Evolutionary conservation across 2,888 invertebrate species (phyloP).

Genomic region (Phalangium opilio): DNA sequence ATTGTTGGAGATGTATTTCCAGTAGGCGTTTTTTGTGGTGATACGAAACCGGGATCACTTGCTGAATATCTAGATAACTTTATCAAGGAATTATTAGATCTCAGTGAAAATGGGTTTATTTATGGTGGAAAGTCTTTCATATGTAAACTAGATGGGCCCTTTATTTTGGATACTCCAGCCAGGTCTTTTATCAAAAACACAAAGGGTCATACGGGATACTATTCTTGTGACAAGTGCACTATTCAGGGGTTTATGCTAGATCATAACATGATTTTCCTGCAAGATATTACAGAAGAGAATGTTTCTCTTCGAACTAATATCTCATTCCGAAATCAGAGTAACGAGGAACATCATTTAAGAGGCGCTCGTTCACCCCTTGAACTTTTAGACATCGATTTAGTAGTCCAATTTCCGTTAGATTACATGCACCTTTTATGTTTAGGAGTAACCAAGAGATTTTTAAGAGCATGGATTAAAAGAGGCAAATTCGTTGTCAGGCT

Average conservation of each 20-base stretch:
- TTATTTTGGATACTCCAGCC: constrained; percentile 26
- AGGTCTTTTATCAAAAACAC: constrained; percentile 22
- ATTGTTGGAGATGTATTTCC: too few species aligned
- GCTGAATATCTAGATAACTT: too few species aligned
- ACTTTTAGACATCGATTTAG: constrained; percentile 17
- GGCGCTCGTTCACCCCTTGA: too few species aligned
- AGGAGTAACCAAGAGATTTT: constrained; percentile 21
- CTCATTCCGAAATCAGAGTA: constrained; percentile 12
- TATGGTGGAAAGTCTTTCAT: too few species aligned
- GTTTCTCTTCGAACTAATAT: constrained; percentile 13
- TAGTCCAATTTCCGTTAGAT: constrained; percentile 24
- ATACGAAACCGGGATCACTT: too few species aligned
- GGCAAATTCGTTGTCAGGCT: too few species aligned
- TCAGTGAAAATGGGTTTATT: too few species aligned
- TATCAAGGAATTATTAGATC: too few species aligned
- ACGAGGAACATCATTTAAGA: constrained; percentile 19
- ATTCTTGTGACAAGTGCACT: constrained; percentile 24
- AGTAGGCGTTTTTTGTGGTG: too few species aligned
- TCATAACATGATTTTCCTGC: too few species aligned
- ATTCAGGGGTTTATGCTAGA: too few species aligned
- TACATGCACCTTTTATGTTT: constrained; percentile 27
- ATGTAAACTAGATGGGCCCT: background rate
- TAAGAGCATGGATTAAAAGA: constrained; percentile 12
- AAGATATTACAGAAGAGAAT: too few species aligned
- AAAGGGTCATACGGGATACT: constrained; percentile 24